Evolutionary conservation across 2,113 vertebrate species (phyloP), one percentile per base, ranked within the genome.

Genomic region (Myotis lucifugus): DNA sequence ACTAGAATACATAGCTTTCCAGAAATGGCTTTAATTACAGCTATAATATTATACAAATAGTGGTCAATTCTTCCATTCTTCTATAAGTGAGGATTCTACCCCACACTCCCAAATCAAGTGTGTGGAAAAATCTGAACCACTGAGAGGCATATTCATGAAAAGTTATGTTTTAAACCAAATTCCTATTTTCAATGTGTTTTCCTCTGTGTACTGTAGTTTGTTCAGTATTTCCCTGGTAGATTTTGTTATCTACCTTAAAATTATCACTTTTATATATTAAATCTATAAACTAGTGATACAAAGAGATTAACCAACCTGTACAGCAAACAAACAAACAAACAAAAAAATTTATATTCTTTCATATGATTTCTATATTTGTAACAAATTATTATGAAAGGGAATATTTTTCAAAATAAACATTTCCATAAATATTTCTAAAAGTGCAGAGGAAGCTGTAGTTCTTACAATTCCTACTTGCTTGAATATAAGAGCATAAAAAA

Each of bases 191-290:
- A 66, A 77, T 79, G 11, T 27, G 48, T 77, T 82, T 85, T 93
- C 69, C 29, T 78, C 29, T 67, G 32, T 50, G 25, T 5, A 27
- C 11, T 52, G 6, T 42, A 67, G 27, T 76, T 64, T 56, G 4
- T 50, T 40, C 27, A 34, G 2, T n/a, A 46, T 78, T 8, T 82
- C 17, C 50, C 88, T 88, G 12, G 34, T 54, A 88, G 25, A 85
- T 91, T 82, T 95, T 90, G 8, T 56, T 42, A 93, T 64, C 8
- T 86, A 85, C 6, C 4, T 93, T 25, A 85, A 91, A 86, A 85
- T 90, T 77, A 88, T 85, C 18, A 64, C 37, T 89, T 77, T 85
- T 90, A 52, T n/a, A 78, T 84, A 19, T 74, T 90, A 74, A 86
- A 77, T n/a, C 21, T 37, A 48, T 83, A 74, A 93, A 86, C 27